A percentile compares a stretch with the other conserved stretches of the same genome.
phyloP scores from a whole-genome alignment of 2,888 invertebrate species.

The Urechis unicinctus region DNA sequence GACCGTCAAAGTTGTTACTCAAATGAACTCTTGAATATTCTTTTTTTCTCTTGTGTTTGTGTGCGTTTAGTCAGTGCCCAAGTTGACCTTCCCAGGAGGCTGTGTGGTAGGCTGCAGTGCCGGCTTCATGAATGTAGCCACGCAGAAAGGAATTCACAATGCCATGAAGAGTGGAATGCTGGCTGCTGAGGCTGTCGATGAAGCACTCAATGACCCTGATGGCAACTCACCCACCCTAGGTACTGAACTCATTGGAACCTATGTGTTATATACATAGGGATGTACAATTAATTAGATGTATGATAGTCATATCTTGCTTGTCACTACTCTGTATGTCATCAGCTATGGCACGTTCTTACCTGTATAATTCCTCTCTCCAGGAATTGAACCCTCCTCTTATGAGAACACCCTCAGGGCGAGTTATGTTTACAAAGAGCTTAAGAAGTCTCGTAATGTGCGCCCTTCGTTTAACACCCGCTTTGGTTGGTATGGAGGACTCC shows the following conservation, averaged over 20 bases:
- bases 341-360: background rate
- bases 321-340: background rate
- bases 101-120: constrained; percentile 87
- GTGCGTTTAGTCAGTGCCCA: constrained; percentile 61
- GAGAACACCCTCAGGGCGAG: constrained; percentile 63
- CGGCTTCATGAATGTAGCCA: constrained; percentile 94
- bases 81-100: constrained; percentile 88
- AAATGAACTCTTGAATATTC: too few species aligned
- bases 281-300: too few species aligned
- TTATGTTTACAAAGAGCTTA: constrained; percentile 69
- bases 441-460: constrained; percentile 81
- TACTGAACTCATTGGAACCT: constrained; percentile 13
- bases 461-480: constrained; percentile 88
- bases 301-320: background rate
- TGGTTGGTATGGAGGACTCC: constrained; percentile 79
- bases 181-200: constrained; percentile 88
- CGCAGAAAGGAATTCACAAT: constrained; percentile 80
- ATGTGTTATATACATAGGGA: background rate
- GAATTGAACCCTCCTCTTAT: constrained; percentile 65
- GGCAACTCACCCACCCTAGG: constrained; percentile 35
- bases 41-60: too few species aligned
- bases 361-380: constrained; percentile 16
- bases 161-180: constrained; percentile 99
- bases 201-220: constrained; percentile 61
- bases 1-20: too few species aligned